Conservation (phyloP, 92 coral and sea anemone genomes). For the Palythoa caribaeorum region DNA sequence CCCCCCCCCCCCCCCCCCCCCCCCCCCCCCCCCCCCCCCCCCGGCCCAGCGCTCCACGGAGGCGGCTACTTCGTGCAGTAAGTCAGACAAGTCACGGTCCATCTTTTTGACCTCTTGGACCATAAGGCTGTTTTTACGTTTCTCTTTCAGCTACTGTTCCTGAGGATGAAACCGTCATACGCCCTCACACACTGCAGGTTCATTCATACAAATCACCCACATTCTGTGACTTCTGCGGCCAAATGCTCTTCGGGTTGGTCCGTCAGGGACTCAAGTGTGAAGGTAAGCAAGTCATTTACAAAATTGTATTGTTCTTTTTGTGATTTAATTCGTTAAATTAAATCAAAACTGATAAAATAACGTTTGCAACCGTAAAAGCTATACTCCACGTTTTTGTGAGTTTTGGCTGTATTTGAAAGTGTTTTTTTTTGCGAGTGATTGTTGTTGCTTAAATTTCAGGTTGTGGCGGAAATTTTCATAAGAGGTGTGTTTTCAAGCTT, state of each 20-base stretch:
- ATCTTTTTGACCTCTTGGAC: background rate
- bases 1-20: no score
- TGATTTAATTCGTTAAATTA: no score
- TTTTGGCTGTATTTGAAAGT: no score
- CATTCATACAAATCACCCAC: slow-evolving; percentile 98
- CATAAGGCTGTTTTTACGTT: background rate
- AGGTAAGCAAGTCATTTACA: slow-evolving; percentile 62
- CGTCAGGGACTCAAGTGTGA: slow-evolving; percentile 99
- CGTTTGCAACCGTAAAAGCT: no score
- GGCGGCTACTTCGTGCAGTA: background rate
- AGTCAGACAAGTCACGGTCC: no score
- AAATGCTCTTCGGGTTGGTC: slow-evolving; percentile 96
- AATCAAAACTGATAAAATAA: no score
- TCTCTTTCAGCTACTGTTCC: slow-evolving; percentile 87
- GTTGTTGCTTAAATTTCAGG: slow-evolving; percentile 47
- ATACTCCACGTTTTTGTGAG: no score
- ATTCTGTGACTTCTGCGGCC: slow-evolving; percentile 98
- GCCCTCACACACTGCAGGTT: slow-evolving; percentile 89
- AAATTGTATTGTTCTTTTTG: background rate
- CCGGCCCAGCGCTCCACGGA: background rate
- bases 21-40: no score
- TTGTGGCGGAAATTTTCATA: slow-evolving; percentile 98
- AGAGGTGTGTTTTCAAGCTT: slow-evolving; percentile 93
- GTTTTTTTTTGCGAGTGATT: background rate
- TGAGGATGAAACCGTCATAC: slow-evolving; percentile 92